Evolutionary conservation across 2,113 vertebrate genomes (phyloP), one percentile per base, ranked within the genome.

Genomic region (Progne subis): DNA sequence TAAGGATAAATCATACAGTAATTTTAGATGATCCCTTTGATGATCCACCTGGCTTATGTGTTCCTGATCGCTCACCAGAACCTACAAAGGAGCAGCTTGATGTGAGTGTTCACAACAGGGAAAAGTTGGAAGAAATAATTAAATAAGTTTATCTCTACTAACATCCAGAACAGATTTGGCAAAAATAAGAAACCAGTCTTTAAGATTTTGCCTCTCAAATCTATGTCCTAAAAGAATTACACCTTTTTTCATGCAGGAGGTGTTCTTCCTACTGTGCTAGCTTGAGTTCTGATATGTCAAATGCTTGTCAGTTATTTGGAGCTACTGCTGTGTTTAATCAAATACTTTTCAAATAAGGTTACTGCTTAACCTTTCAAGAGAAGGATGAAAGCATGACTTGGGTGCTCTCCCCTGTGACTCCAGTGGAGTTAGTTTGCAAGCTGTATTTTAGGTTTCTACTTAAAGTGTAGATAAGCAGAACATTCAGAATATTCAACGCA

Each of bases 11-110:
- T 96, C 99, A 99, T 93, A 99, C 99, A 5, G 99, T 99, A 53
- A 98, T 99, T 97, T 98, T 99, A 93, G 99, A 99, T 49, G 99
- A 99, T 94, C 99, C 99, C 0, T 99, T 99, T 95, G 99, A 99
- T 95, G 99, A 99, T 72, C 99, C 99, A 15, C 96, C 98, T 60
- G 98, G 98, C 88, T 97, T 99, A 69, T 97, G 97, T 28, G 95
- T 99, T 90, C 99, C 99, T 15, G 99, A 99, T 95, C 97, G 98
- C 44, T 99, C 99, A 13, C 99, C 99, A 56, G 99, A 99, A 79
- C 99, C 99, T 56, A 99, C 98, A 23, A 99, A 98, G 93, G 98
- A 99, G 26, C 99, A 99, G 90, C 97, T 99, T 1, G 99, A 99
- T 93, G 99, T 99, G 94, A 99, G 99, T 98, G 44, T 69, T 83